phyloP scores from a whole-genome alignment of 1,140 invertebrate genomes.

The Scaptomyza graminum region DNA sequence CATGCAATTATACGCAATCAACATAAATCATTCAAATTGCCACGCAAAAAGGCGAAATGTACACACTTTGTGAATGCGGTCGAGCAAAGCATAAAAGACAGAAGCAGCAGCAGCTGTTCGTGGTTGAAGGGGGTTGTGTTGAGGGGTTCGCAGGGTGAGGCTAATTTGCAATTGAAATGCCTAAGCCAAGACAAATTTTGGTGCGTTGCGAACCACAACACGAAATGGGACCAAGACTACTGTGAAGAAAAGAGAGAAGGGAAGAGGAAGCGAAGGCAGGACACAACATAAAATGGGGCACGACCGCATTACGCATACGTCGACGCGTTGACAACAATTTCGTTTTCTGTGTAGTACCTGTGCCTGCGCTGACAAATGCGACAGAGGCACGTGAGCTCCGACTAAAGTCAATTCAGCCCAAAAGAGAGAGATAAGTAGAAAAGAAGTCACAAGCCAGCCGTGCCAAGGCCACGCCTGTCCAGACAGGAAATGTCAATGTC shows the following conservation, averaged over 20 bases:
- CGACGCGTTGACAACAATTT: constrained; percentile 56
- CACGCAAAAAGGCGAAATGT: constrained; percentile 48
- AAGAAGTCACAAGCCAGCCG: no score
- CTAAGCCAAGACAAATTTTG: constrained; percentile 63
- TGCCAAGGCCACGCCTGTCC: constrained; percentile 31
- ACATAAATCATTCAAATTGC: constrained; percentile 81
- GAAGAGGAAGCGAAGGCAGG: constrained; percentile 4
- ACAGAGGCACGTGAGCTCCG: constrained; percentile 51
- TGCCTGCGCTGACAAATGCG: constrained; percentile 52
- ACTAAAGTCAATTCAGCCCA: no score
- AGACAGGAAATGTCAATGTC: constrained; percentile 20
- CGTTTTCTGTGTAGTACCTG: constrained; percentile 5
- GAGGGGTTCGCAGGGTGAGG: constrained; percentile 18
- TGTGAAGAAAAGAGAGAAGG: background rate
- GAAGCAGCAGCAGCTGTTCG: background rate
- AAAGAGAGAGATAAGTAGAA: no score
- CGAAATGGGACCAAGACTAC: background rate
- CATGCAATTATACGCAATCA: constrained; percentile 81
- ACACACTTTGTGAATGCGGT: constrained; percentile 41
- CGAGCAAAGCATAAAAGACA: constrained; percentile 8
- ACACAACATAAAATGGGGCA: constrained; percentile 15
- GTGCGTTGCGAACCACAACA: constrained; percentile 34
- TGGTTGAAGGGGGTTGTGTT: background rate
- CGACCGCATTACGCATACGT: constrained; percentile 62
- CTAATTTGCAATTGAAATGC: constrained; percentile 80